These are phyloP conservation scores for Agonopterix heracliana DNA, from an alignment of 2,888 invertebrate species.

Conservation along the genomic window DNA sequence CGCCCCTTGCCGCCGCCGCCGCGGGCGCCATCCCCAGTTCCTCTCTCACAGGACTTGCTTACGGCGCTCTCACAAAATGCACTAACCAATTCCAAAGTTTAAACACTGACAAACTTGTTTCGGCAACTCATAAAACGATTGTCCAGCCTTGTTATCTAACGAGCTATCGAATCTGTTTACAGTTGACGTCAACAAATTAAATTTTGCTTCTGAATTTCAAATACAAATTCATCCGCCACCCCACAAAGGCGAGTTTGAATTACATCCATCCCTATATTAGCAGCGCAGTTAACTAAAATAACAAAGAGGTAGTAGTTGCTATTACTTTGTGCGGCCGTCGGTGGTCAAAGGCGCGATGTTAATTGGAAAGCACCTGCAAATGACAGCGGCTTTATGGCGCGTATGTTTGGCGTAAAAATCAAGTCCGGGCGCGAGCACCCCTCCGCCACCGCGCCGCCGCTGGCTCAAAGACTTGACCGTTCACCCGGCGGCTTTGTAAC, in stretches of 20 bases:
- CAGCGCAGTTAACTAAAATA: conserved; percentile 49
- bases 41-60: conserved; percentile 25
- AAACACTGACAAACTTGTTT: conserved; percentile 66
- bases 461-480: conserved; percentile 69
- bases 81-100: conserved; percentile 66
- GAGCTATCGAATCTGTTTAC: conserved; percentile 22
- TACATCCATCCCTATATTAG: conserved; percentile 51
- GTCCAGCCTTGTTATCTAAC: conserved; percentile 46
- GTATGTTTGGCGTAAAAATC: conserved; percentile 71
- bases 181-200: conserved; percentile 3
- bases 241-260: conserved; percentile 33
- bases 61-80: conserved; percentile 31
- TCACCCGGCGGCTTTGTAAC: conserved; percentile 69
- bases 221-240: neutral
- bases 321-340: conserved; percentile 48
- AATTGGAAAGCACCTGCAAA: conserved; percentile 73
- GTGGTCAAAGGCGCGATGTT: conserved; percentile 71
- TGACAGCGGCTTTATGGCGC: conserved; percentile 70
- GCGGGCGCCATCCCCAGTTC: conserved; percentile 45
- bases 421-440: conserved; percentile 44
- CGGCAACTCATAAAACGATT: conserved; percentile 69
- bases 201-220: conserved; percentile 8
- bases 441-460: conserved; percentile 22
- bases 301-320: conserved; percentile 48
- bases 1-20: conserved; percentile 41